These are phyloP conservation scores for Urocolius indicus DNA, from an alignment of 2,113 vertebrate genomes.

Conservation along the genomic window DNA sequence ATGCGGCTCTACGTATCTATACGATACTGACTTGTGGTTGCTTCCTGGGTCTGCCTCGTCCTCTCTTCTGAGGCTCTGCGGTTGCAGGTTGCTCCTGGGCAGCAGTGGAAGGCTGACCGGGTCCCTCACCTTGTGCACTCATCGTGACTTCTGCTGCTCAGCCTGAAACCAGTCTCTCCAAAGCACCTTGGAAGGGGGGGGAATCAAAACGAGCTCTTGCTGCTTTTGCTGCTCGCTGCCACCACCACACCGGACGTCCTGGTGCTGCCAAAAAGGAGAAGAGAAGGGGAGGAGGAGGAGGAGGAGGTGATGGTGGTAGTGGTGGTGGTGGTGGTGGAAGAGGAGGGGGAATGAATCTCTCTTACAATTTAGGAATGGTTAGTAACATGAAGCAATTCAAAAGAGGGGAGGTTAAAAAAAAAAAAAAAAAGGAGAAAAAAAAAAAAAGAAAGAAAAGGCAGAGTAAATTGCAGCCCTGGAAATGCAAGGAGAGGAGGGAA, in stretches of 20 bases:
- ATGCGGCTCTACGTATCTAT: conserved; percentile 42
- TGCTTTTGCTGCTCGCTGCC: conserved; percentile 76
- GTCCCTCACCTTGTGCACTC: conserved; percentile 91
- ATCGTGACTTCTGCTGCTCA: conserved; percentile 77
- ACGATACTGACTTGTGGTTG: conserved; percentile 90
- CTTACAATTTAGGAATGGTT: conserved; percentile 68
- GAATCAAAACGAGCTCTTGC: conserved; percentile 62
- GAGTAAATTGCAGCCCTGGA: conserved; percentile 17
- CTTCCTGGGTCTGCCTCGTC: conserved; percentile 94
- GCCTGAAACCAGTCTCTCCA: conserved; percentile 52
- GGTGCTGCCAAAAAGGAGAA: conserved; percentile 81
- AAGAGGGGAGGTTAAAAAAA: not conserved
- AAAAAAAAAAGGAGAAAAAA: not conserved
- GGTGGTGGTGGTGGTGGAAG: conserved; percentile 62
- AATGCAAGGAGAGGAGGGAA: conserved; percentile 30
- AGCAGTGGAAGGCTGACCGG: conserved; percentile 86
- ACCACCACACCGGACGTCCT: conserved; percentile 88
- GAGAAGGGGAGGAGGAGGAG: conserved; percentile 72
- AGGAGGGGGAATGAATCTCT: conserved; percentile 57
- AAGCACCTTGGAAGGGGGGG: conserved; percentile 64
- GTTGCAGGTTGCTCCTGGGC: conserved; percentile 88
- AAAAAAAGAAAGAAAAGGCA: not conserved
- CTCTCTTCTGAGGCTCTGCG: conserved; percentile 89
- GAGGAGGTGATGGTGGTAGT: conserved; percentile 64
- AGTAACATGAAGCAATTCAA: conserved; percentile 51